Conservation (phyloP, 2,888 invertebrate species). For the Gastrophysa polygoni region DNA sequence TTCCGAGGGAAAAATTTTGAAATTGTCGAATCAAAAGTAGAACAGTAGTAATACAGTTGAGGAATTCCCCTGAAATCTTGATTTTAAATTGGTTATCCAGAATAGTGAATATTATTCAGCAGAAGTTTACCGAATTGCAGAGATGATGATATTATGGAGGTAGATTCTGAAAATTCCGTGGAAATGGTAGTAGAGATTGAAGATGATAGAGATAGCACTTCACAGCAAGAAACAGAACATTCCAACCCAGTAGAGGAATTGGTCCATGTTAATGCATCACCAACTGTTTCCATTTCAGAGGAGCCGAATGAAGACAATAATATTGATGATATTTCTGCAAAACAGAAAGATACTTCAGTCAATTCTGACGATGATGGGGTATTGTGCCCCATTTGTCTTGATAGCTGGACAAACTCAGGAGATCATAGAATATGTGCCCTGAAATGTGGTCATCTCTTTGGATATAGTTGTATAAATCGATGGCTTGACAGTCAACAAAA, state of each 20-base stretch:
- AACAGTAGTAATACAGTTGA: no score
- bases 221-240: neutral
- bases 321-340: conserved; percentile 17
- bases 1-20: no score
- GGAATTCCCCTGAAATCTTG: no score
- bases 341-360: conserved; percentile 21
- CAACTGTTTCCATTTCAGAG: neutral
- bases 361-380: conserved; percentile 68
- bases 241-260: neutral
- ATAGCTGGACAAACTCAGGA: conserved; percentile 85
- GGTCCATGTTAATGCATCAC: neutral
- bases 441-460: conserved; percentile 93
- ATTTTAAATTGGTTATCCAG: no score
- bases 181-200: neutral
- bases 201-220: neutral
- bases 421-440: conserved; percentile 85
- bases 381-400: conserved; percentile 87
- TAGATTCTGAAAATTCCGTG: conserved; percentile 1
- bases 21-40: no score
- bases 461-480: conserved; percentile 75
- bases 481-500: conserved; percentile 70
- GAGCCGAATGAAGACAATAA: conserved; percentile 35
- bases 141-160: conserved; percentile 5
- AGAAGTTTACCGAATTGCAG: neutral
- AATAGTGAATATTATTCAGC: no score